Evolutionary conservation across 2,113 vertebrate genomes (phyloP), one percentile per base, ranked within the genome.

Genomic region (Pelmatolapia mariae): DNA sequence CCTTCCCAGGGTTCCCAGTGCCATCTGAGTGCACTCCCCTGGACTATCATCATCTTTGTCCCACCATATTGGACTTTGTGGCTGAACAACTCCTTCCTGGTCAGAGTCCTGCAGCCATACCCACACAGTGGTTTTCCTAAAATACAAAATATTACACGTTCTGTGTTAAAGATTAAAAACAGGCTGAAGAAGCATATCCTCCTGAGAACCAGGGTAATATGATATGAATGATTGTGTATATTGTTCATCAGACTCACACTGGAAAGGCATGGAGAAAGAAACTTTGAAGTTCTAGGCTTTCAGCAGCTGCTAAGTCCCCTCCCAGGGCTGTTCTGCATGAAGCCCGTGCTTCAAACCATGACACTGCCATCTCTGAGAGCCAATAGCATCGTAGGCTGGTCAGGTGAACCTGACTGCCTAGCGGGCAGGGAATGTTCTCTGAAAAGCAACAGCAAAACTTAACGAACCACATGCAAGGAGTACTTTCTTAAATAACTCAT

Each of bases 381-480:
- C 96, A 97, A 86, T 95, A 97, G 82, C 97, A 97, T 78, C 81
- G 91, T 52, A 89, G 63, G 56, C 92, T 93, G 80, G 26, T 53
- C 84, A 86, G 68, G 71, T 95, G 90, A 84, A 97, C 87, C 86
- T 9, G 92, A 18, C 89, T 89, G 18, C 95, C 95, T 76, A 86
- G 88, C 6, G 96, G 96, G 81, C 97, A 97, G 43, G 68, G 47
- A 29, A 22, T 8, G 33, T 93, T 90, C 80, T 89, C 96, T 96
- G 91, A 13, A 78, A 59, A 29, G 29, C 16, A 68, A n/a, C 7
- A 81, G 31, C 36, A n/a, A 82, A n/a, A 73, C 5, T 24, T 16
- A 56, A 36, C 1, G 1, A 16, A 81, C 15, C 11, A 19, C 40
- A 31, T 7, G 40, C 10, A 78, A 52, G 18, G 19, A 56, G 5